Base-by-base conservation (phyloP, 2,888 invertebrate species). In the Lepidochrysops patricia region DNA sequence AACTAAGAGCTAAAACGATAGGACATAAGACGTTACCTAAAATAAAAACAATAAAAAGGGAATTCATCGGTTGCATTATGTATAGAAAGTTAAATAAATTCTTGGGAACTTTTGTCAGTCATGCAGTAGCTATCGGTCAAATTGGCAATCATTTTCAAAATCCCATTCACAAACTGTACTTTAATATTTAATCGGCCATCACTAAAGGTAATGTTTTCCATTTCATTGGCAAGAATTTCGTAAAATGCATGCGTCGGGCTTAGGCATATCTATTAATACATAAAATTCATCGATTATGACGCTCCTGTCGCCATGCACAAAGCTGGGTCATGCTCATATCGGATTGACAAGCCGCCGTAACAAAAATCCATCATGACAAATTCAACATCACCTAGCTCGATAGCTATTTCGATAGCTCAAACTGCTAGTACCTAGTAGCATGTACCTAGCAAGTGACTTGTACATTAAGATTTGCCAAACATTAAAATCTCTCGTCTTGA, bases 321-420 rank as follows among this genome's bases (percentile, higher is more conserved):
- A 89, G 89, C 89, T 81, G 81, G 80, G 76, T 82, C 89, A 89
- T 89, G 89, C 89, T 86, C 79, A 78, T 82, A 80, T 80, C 73
- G 74, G 74, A 77, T 74, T 65, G 62, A 67, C 65, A 72, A 72
- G 73, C 72, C 69, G 69, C 61, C 58, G 43, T 52, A 52, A 34
- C 52, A 50, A 34, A 48, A 58, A 4, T 34, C 27, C 48, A 52
- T 34, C 50, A 50, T 26, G 6, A 34, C 25, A 58, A 35, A 50
- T 50, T 50, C 50, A 29, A 59, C 43, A 37, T 27, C 19, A 43
- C 43, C 19, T 43, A 15, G 37, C 15, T 9, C 12, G 9, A 43
- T 19, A 9, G 9, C 43, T 12, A 19, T 19, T 19, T 23, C 15
- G 15, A 15, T 15, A 43, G 19, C 19, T n/a, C n/a, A n/a, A n/a